phyloP scores from a whole-genome alignment of 2,888 invertebrate genomes.

The Hecatera dysodea region DNA sequence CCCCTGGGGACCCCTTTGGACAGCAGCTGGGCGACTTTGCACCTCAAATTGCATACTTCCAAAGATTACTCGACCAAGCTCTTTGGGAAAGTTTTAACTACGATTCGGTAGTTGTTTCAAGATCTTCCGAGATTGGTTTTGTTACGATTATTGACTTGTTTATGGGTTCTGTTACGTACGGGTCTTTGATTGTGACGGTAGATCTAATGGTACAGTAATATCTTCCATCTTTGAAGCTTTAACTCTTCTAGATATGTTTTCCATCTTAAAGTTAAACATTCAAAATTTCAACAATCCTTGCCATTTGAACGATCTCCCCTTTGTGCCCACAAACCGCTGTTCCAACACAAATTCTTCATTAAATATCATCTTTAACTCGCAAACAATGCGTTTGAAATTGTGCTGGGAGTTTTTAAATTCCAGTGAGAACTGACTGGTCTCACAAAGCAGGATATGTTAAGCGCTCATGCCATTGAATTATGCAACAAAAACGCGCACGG shows the following conservation, averaged over 20 bases:
- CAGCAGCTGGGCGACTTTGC: constrained; percentile 49
- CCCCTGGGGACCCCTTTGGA: constrained; percentile 60
- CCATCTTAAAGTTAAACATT: constrained; percentile 13
- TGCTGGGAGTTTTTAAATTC: constrained; percentile 72
- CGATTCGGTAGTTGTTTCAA: constrained; percentile 43
- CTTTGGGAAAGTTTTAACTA: constrained; percentile 54
- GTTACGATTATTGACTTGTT: constrained; percentile 25
- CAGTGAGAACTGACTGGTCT: constrained; percentile 67
- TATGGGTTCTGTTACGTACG: constrained; percentile 11
- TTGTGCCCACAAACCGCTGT: constrained; percentile 48
- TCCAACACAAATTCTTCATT: constrained; percentile 59
- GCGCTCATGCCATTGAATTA: constrained; percentile 79
- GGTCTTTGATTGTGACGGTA: background rate
- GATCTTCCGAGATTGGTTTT: constrained; percentile 15
- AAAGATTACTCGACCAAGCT: constrained; percentile 44
- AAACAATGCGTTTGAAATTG: constrained; percentile 65
- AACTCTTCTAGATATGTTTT: background rate
- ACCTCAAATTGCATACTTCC: constrained; percentile 60
- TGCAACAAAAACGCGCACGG: constrained; percentile 76
- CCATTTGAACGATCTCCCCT: constrained; percentile 32
- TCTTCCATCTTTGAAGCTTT: background rate
- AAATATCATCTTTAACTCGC: constrained; percentile 57
- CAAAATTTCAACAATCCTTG: constrained; percentile 13
- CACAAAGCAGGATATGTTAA: constrained; percentile 75
- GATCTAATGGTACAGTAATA: background rate